A percentile compares a stretch with the other conserved stretches of the same genome.
Evolutionary conservation across 2,888 invertebrate genomes (phyloP).

Genomic region (Epinotia brunnichana): DNA sequence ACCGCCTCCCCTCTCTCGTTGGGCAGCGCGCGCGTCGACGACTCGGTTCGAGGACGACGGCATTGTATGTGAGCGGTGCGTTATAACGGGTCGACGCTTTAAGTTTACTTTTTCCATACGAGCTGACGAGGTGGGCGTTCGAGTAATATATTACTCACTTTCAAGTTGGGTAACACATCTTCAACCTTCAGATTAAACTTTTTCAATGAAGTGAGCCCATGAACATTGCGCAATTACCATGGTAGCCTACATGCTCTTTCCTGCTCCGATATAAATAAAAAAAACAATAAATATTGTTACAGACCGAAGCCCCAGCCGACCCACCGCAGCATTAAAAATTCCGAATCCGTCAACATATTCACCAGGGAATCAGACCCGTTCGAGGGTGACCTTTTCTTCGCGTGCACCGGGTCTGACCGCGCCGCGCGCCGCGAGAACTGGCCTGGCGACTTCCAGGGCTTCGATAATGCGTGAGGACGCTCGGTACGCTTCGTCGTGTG

Average conservation of each 20-base stretch:
- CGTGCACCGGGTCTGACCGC: slow-evolving; percentile 78
- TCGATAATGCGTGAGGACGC: slow-evolving; percentile 70
- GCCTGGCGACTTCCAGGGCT: slow-evolving; percentile 79
- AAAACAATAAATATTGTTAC: background rate
- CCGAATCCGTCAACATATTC: slow-evolving; percentile 95
- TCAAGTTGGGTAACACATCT: too few relatives aligned
- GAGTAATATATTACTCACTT: too few relatives aligned
- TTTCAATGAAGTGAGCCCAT: too few relatives aligned
- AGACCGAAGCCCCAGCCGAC: slow-evolving; percentile 57
- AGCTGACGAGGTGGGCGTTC: too few relatives aligned
- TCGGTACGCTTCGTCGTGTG: slow-evolving; percentile 46
- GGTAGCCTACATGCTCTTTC: too few relatives aligned
- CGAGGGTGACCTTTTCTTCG: slow-evolving; percentile 94
- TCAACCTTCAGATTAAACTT: too few relatives aligned
- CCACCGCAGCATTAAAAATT: slow-evolving; percentile 90
- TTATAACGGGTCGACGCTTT: too few relatives aligned
- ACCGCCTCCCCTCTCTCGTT: slow-evolving; percentile 70
- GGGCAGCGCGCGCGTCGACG: slow-evolving; percentile 67
- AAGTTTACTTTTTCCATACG: too few relatives aligned
- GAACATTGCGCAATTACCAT: too few relatives aligned
- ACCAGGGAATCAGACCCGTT: slow-evolving; percentile 94
- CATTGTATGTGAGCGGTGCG: too few relatives aligned
- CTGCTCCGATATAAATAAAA: background rate
- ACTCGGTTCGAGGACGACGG: too few relatives aligned
- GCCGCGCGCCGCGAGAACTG: slow-evolving; percentile 78